These are phyloP conservation scores for Polymixis lichenea DNA, from an alignment of 2,888 invertebrate species.

Conservation along the genomic window DNA sequence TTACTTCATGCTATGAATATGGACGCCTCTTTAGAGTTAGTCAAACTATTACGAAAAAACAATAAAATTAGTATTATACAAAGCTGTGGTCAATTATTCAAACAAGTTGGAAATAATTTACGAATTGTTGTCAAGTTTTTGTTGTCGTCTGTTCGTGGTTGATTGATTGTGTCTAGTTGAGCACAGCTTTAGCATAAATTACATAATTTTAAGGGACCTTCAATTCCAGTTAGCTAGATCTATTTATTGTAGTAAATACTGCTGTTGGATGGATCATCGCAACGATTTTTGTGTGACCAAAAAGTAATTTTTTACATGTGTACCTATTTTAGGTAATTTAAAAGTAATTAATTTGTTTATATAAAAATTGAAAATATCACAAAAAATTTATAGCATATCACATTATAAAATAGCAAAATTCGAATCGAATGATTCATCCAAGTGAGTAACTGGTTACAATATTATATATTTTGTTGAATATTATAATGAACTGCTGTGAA, in stretches of 20 bases:
- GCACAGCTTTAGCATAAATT: conserved; percentile 87
- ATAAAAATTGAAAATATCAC: conserved; percentile 85
- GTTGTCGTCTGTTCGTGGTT: conserved; percentile 59
- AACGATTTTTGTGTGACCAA: conserved; percentile 87
- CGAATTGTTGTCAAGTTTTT: conserved; percentile 65
- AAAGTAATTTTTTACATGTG: conserved; percentile 88
- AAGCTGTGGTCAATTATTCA: conserved; percentile 88
- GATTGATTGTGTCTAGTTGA: conserved; percentile 81
- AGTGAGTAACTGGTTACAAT: conserved; percentile 84
- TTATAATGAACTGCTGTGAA: conserved; percentile 86
- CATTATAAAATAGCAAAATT: conserved; percentile 79
- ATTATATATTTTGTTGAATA: conserved; percentile 88
- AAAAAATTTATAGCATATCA: conserved; percentile 89
- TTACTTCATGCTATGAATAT: conserved; percentile 88
- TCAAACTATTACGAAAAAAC: conserved; percentile 86
- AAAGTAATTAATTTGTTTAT: conserved; percentile 82
- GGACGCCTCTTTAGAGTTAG: conserved; percentile 89
- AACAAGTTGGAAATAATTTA: conserved; percentile 67
- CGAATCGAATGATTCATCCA: conserved; percentile 82
- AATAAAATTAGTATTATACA: conserved; percentile 88
- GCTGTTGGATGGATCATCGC: conserved; percentile 85
- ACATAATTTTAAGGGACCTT: conserved; percentile 91
- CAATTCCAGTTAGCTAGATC: conserved; percentile 90
- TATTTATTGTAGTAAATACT: conserved; percentile 89
- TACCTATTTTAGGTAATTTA: conserved; percentile 85